Base-by-base conservation (phyloP, 2,797 vertebrate genomes). In the Diplodus sargus region DNA sequence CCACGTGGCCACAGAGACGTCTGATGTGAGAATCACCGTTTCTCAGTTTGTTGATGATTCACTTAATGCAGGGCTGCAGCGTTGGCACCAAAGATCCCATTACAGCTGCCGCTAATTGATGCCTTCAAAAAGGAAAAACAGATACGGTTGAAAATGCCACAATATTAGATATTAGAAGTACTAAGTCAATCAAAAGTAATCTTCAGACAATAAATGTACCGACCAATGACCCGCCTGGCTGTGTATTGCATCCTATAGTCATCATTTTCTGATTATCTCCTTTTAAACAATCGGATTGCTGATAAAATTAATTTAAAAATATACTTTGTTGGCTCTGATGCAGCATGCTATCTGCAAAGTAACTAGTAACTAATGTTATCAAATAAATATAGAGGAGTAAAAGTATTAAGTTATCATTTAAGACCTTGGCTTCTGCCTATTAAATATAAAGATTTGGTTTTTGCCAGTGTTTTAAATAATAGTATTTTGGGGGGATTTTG, bases 31-130 rank as follows among this genome's bases (percentile, higher is more conserved):
- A 66, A 28, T 59, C 45, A 22, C 51, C 48, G 59, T 62, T 43
- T 74, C 25, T 71, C 34, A 57, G 52, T 68, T 60, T n/a, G 51
- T 76, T 72, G 45, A 70, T 81, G 56, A 74, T 57, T 91, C 49
- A 70, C 45, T 56, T 45, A n/a, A 47, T 70, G 67, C 30, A 17
- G 4, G 17, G 45, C 68, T 81, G 60, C 22, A n/a, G 22, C 18
- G 59, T 53, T 64, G 53, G 57, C 76, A 10, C 42, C 25, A 11
- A 16, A 28, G n/a, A 71, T 30, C 53, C 39, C 23, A 25, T 64
- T 56, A 68, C 51, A 47, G 39, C 51, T 53, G 28, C 1, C 49
- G 49, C 42, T 66, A 51, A 75, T 68, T 15, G 20, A 45, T 66
- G 68, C 76, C 23, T 23, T 59, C 16, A 20, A 34, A 54, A 71